These are phyloP conservation scores for Borostomias antarcticus DNA, from an alignment of 2,797 vertebrate species.

Conservation along the genomic window DNA sequence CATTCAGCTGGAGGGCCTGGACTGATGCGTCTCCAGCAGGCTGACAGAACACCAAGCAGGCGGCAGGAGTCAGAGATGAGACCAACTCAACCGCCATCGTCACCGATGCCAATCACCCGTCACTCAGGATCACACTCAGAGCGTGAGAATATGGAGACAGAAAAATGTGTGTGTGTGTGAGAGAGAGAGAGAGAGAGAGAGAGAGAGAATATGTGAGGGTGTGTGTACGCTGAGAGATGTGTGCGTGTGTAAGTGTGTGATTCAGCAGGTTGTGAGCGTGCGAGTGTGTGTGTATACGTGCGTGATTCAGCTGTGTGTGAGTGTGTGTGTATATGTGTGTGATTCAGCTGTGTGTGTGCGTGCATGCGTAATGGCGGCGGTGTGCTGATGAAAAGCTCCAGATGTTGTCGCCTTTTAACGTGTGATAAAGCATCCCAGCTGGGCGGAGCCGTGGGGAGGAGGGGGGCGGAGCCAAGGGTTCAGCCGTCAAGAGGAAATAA, in stretches of 20 bases:
- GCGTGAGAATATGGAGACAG: slow-evolving; percentile 76
- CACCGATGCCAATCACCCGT: slow-evolving; percentile 76
- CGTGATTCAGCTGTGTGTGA: slow-evolving; percentile 16
- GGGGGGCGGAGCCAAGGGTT: slow-evolving; percentile 54
- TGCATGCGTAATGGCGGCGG: slow-evolving; percentile 65
- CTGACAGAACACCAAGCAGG: no score
- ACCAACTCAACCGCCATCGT: slow-evolving; percentile 60
- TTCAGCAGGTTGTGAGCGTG: slow-evolving; percentile 21
- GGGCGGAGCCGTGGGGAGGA: slow-evolving; percentile 67
- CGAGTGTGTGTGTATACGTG: slow-evolving; percentile 19
- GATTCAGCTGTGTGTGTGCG: slow-evolving; percentile 13
- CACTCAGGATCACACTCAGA: slow-evolving; percentile 71
- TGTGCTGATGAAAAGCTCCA: slow-evolving; percentile 83
- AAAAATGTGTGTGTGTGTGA: slow-evolving; percentile 17
- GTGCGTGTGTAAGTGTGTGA: no score
- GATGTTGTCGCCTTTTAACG: slow-evolving; percentile 91
- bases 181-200: no score
- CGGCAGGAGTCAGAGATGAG: not conserved
- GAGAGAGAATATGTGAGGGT: no score
- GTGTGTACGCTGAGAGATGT: no score
- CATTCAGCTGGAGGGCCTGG: slow-evolving; percentile 54
- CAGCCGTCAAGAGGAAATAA: slow-evolving; percentile 79
- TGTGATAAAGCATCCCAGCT: slow-evolving; percentile 86
- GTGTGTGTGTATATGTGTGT: slow-evolving; percentile 48
- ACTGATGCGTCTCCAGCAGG: no score